Conservation (phyloP, 2,888 invertebrate species). For the Cataglyphis albicans region DNA sequence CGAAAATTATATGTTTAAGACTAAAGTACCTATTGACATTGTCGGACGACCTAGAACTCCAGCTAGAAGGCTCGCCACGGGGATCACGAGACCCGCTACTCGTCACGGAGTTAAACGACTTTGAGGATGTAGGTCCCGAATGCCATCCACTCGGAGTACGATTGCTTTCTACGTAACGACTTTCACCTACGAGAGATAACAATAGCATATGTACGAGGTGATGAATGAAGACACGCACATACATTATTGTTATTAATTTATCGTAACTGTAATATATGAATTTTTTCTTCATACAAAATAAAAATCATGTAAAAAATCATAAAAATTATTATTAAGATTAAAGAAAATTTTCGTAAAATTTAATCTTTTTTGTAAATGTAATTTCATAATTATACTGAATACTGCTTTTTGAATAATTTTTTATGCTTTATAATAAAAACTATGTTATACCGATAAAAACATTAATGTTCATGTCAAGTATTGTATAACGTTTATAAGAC, state of each 20-base stretch:
- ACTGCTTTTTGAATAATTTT: background rate
- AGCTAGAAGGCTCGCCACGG: conserved; percentile 82
- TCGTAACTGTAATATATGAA: background rate
- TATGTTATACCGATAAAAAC: background rate
- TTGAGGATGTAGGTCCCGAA: conserved; percentile 83
- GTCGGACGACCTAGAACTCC: conserved; percentile 84
- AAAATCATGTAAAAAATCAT: background rate
- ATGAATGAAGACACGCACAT: background rate
- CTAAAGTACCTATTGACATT: conserved; percentile 81
- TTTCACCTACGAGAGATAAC: conserved; percentile 79
- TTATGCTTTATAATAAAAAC: conserved; percentile 58
- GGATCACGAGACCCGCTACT: conserved; percentile 82
- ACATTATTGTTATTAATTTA: background rate
- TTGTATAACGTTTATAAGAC: background rate
- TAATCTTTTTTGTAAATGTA: background rate
- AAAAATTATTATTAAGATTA: background rate
- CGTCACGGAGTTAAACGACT: conserved; percentile 83
- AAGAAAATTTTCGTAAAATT: background rate
- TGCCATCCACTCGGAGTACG: conserved; percentile 84
- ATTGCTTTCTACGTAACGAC: conserved; percentile 84
- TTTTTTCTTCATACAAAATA: background rate
- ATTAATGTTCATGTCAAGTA: background rate
- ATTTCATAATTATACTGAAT: background rate
- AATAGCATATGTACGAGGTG: conserved; percentile 36
- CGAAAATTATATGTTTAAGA: background rate